phyloP scores from a whole-genome alignment of 2,888 invertebrate genomes.

The Drosophila flavopinicola region DNA sequence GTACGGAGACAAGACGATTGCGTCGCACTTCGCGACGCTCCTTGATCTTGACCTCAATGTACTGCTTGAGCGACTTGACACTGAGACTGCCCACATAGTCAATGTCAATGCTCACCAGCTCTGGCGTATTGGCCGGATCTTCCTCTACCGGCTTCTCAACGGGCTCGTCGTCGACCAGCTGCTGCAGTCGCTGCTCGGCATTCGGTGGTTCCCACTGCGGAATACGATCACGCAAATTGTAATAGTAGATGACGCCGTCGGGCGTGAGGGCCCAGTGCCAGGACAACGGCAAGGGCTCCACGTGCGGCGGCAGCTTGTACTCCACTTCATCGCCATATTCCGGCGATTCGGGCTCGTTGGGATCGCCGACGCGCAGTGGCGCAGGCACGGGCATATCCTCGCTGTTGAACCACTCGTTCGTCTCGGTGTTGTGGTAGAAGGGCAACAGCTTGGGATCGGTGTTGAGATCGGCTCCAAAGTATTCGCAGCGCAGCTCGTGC shows the following conservation, averaged over 20 bases:
- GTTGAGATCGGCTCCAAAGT: constrained; percentile 82
- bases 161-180: constrained; percentile 50
- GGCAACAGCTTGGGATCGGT: constrained; percentile 80
- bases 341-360: constrained; percentile 52
- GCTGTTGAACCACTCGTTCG: constrained; percentile 83
- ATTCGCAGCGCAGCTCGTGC: constrained; percentile 83
- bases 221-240: constrained; percentile 91
- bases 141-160: constrained; percentile 36
- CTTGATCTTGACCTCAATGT: constrained; percentile 84
- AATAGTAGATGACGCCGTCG: constrained; percentile 95
- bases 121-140: constrained; percentile 12
- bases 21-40: constrained; percentile 86
- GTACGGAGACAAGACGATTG: constrained; percentile 86
- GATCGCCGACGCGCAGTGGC: constrained; percentile 81
- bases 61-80: constrained; percentile 69
- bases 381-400: constrained; percentile 77
- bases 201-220: constrained; percentile 92
- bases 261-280: constrained; percentile 95
- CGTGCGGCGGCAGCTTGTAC: constrained; percentile 85
- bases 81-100: constrained; percentile 64
- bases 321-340: constrained; percentile 47
- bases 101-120: constrained; percentile 40
- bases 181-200: constrained; percentile 81
- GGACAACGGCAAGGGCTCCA: constrained; percentile 88
- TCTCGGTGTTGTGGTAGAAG: constrained; percentile 82